These are phyloP conservation scores for Carassius auratus DNA, from an alignment of 2,113 vertebrate species.

Conservation along the genomic window DNA sequence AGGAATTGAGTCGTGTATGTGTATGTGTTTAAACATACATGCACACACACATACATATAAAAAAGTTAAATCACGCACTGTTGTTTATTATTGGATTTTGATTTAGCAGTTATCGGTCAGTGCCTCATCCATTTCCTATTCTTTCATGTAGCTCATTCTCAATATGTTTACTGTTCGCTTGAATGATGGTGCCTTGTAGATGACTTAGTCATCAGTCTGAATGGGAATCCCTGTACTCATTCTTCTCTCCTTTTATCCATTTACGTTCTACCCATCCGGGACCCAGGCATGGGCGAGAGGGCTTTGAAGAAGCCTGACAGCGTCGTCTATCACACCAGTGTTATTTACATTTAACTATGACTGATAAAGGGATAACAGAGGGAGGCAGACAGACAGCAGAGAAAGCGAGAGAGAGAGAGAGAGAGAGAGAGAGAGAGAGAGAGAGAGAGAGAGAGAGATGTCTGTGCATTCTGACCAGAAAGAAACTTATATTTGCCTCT, in stretches of 20 bases:
- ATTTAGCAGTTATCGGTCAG: background rate
- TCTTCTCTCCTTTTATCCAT: slow-evolving; percentile 36
- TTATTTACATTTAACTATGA: slow-evolving; percentile 51
- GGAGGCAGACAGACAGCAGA: background rate
- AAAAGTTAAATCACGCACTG: background rate
- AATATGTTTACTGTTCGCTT: slow-evolving; percentile 16
- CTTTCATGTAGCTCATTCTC: slow-evolving; percentile 5
- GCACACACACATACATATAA: background rate
- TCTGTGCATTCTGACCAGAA: slow-evolving; percentile 56
- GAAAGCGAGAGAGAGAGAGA: background rate
- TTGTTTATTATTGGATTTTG: background rate
- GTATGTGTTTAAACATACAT: too few species aligned
- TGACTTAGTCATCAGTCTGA: slow-evolving; percentile 42
- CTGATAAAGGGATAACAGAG: slow-evolving; percentile 22
- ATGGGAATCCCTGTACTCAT: slow-evolving; percentile 36
- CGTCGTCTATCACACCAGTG: slow-evolving; percentile 49
- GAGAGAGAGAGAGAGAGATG: background rate
- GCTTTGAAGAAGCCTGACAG: slow-evolving; percentile 47
- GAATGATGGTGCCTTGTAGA: background rate
- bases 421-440: background rate
- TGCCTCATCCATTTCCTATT: background rate
- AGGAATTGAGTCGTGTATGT: too few species aligned
- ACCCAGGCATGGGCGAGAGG: slow-evolving; percentile 26
- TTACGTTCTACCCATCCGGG: slow-evolving; percentile 40
- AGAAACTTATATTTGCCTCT: background rate